These are phyloP conservation scores for Etia nguti DNA, from an alignment of 2,113 vertebrate genomes.

Conservation along the genomic window DNA sequence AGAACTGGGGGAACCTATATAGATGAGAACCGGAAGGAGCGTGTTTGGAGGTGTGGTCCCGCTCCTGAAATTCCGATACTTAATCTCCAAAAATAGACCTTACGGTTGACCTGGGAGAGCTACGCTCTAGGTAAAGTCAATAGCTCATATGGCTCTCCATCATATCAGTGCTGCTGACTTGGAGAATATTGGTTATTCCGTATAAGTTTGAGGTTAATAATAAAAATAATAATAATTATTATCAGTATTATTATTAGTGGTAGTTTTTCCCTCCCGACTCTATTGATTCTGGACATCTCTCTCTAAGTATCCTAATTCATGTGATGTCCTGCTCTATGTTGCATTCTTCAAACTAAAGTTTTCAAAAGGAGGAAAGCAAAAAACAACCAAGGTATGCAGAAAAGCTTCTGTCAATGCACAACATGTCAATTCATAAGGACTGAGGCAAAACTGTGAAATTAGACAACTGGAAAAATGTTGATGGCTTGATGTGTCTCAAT, in stretches of 20 bases:
- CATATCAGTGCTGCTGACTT: neutral
- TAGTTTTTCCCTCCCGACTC: neutral
- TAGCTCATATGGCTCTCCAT: neutral
- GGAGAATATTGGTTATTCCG: neutral
- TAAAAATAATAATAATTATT: accelerated
- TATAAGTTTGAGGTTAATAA: neutral
- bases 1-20: neutral
- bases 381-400: neutral
- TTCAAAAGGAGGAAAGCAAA: neutral
- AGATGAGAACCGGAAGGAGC: neutral
- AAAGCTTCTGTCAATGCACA: neutral
- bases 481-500: neutral
- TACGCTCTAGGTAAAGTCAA: neutral
- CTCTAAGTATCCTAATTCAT: neutral
- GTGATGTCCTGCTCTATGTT: neutral
- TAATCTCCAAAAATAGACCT: neutral
- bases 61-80: neutral
- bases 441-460: neutral
- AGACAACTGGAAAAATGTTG: neutral
- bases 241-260: accelerated
- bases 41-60: neutral
- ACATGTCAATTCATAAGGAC: neutral
- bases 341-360: neutral
- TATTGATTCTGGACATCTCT: neutral
- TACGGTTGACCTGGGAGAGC: neutral